A percentile compares a stretch with the other conserved stretches of the same genome.
These are phyloP conservation scores for Gambusia yucatana DNA, from an alignment of 2,797 vertebrate species.

Conservation along the genomic window DNA sequence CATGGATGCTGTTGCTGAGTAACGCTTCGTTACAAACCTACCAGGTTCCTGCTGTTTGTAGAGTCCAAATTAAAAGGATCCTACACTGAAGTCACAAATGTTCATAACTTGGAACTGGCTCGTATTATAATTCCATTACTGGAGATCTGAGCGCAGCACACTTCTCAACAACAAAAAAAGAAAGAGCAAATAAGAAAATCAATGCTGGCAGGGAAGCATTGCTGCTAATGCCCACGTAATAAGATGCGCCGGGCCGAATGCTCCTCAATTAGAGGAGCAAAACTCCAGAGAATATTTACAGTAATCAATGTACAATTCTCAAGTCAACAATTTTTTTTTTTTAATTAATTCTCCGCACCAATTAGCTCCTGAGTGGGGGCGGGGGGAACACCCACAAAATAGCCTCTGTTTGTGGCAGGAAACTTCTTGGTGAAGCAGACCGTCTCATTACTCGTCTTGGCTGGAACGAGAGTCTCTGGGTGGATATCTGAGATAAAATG, in stretches of 20 bases:
- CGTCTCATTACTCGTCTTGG: conserved; percentile 62
- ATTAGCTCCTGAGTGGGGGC: conserved; percentile 61
- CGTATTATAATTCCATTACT: background rate
- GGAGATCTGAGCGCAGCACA: conserved; percentile 23
- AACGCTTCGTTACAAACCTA: background rate
- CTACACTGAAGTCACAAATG: background rate
- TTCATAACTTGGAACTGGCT: background rate
- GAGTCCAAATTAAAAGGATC: background rate
- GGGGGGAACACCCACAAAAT: conserved; percentile 49
- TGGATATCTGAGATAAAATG: conserved; percentile 59
- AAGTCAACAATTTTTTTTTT: conserved; percentile 61
- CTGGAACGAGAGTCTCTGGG: conserved; percentile 63
- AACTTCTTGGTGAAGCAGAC: conserved; percentile 49
- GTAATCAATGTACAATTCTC: conserved; percentile 73
- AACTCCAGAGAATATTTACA: conserved; percentile 72
- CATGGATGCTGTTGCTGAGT: background rate
- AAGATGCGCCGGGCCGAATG: conserved; percentile 60
- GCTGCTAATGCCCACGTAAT: conserved; percentile 63
- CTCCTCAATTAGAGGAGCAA: conserved; percentile 61
- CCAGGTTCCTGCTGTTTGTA: background rate
- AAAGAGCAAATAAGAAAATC: conserved; percentile 51
- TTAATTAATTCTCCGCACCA: conserved; percentile 70
- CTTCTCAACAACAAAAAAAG: conserved; percentile 34
- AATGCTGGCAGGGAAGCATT: conserved; percentile 60
- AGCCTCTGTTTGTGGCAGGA: conserved; percentile 70